These are phyloP conservation scores for Oxystoma pomonae DNA, from an alignment of 2,888 invertebrate genomes.

Conservation along the genomic window DNA sequence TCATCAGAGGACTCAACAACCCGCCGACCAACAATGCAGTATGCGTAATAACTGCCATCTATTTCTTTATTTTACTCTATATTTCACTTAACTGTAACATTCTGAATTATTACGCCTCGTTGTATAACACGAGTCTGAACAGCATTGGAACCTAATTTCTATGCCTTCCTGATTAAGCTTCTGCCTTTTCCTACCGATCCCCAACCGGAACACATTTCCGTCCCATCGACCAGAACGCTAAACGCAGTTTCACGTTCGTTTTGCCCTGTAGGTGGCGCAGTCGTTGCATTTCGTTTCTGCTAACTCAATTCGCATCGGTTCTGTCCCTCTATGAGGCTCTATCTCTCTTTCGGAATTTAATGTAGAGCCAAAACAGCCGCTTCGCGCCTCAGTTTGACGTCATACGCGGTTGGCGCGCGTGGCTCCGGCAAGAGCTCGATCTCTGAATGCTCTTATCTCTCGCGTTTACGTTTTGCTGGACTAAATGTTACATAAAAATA, in stretches of 20 bases:
- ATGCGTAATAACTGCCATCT: no score
- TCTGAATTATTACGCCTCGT: neutral
- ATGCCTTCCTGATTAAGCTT: neutral
- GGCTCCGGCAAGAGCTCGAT: neutral
- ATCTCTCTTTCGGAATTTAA: neutral
- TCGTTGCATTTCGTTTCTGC: neutral
- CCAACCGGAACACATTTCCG: no score
- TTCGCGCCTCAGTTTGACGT: constrained; percentile 43
- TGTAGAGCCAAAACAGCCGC: constrained; percentile 13
- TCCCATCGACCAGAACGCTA: no score
- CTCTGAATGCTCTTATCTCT: neutral
- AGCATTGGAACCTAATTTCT: neutral
- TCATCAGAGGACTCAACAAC: no score
- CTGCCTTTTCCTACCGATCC: neutral
- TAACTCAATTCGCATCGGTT: neutral
- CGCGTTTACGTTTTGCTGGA: neutral
- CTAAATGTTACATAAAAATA: neutral
- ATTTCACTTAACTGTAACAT: neutral
- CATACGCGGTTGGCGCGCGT: constrained; percentile 38
- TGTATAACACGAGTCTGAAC: neutral
- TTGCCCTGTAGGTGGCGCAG: neutral
- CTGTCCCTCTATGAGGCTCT: neutral
- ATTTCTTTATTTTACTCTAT: no score
- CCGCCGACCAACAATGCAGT: no score
- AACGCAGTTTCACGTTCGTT: neutral